Percentiles rank a stretch among this genome's conserved stretches.
These are phyloP conservation scores for Tautogolabrus adspersus DNA, from an alignment of 2,113 vertebrate species.

Conservation along the genomic window DNA sequence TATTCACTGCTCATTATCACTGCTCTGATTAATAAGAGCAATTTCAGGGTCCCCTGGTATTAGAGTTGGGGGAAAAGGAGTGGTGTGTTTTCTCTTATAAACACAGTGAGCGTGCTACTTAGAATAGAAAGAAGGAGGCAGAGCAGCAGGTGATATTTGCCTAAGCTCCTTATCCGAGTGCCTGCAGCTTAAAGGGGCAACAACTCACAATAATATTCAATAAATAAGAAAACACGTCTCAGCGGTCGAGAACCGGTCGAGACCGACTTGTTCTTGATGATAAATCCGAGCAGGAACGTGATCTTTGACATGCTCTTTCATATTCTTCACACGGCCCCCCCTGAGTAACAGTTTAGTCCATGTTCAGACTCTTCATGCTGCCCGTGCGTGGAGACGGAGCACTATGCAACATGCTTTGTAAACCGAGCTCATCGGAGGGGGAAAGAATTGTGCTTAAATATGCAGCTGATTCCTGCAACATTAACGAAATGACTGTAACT, in stretches of 20 bases:
- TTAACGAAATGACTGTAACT: not conserved
- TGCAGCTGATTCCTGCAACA: not conserved
- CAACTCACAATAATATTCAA: slow-evolving; percentile 47
- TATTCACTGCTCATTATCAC: slow-evolving; percentile 84
- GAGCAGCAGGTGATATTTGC: slow-evolving; percentile 72
- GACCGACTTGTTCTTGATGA: slow-evolving; percentile 17
- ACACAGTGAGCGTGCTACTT: slow-evolving; percentile 75
- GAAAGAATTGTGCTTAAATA: not conserved
- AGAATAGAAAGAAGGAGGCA: slow-evolving; percentile 52
- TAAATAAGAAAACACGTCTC: slow-evolving; percentile 47
- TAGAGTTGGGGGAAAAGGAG: slow-evolving; percentile 55
- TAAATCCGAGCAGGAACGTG: not conserved
- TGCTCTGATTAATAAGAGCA: slow-evolving; percentile 84
- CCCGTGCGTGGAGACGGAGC: not conserved
- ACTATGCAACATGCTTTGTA: not conserved
- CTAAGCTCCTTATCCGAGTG: slow-evolving; percentile 57
- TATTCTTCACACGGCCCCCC: not conserved
- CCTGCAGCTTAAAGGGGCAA: slow-evolving; percentile 51
- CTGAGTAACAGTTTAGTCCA: not conserved
- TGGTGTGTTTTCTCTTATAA: slow-evolving; percentile 73
- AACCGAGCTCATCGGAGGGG: not conserved
- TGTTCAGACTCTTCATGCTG: slow-evolving; percentile 13
- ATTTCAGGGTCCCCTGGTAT: slow-evolving; percentile 80
- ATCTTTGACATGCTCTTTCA: slow-evolving; percentile 1
- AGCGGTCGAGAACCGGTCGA: slow-evolving; percentile 36